A percentile compares a stretch with the other conserved stretches of the same genome.
These are phyloP conservation scores for Sebastes fasciatus DNA, from an alignment of 2,113 vertebrate species.

Conservation along the genomic window DNA sequence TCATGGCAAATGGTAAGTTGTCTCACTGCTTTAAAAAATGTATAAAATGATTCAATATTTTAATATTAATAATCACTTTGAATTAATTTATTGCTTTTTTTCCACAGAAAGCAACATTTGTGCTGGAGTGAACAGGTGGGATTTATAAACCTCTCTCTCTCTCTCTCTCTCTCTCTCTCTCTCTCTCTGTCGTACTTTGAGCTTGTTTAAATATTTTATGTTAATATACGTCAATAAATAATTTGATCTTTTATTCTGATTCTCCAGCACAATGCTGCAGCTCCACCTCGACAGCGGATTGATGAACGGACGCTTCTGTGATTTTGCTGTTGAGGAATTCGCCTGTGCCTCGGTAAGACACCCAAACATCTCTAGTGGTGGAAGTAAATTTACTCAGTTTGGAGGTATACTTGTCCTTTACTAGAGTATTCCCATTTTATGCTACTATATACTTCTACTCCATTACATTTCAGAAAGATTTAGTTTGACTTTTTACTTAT, in stretches of 20 bases:
- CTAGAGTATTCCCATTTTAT: background rate
- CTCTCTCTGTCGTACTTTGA: background rate
- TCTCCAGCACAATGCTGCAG: conserved; percentile 67
- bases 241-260: conserved; percentile 2
- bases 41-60: background rate
- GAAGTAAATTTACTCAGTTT: background rate
- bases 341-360: conserved; percentile 76
- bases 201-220: background rate
- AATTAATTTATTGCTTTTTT: background rate
- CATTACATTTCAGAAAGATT: background rate
- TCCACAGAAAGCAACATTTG: conserved; percentile 76
- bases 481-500: background rate
- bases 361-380: background rate
- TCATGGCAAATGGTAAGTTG: conserved; percentile 70
- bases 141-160: background rate
- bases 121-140: conserved; percentile 75
- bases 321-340: conserved; percentile 67
- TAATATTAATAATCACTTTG: background rate
- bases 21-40: background rate
- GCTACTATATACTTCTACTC: background rate
- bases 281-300: conserved; percentile 28
- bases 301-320: conserved; percentile 53
- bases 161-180: background rate
- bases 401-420: background rate
- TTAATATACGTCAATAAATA: background rate